Evolutionary conservation across 2,888 invertebrate species (phyloP).

Genomic region (Eupithecia tripunctaria): DNA sequence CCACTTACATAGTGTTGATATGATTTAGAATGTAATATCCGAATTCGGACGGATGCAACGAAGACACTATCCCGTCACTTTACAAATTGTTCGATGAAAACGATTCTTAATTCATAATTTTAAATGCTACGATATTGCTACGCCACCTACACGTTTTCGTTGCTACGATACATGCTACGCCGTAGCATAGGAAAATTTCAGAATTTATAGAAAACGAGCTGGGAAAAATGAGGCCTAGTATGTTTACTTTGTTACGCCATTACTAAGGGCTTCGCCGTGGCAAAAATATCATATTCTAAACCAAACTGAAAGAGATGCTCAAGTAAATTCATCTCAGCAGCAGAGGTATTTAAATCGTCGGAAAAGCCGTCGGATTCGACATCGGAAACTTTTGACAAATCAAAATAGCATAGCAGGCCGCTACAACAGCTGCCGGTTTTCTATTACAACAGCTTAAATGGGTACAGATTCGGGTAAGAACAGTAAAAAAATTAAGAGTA

Average conservation of each 20-base stretch:
- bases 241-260: neutral
- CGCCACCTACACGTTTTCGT: neutral
- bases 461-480: no score
- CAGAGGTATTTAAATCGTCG: no score
- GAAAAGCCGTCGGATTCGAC: no score
- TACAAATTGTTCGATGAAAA: neutral
- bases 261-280: neutral
- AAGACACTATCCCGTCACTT: neutral
- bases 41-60: no score
- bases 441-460: no score
- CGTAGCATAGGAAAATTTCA: neutral
- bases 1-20: neutral
- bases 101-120: neutral
- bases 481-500: no score
- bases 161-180: neutral
- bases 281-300: no score
- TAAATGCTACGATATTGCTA: neutral
- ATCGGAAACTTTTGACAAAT: no score
- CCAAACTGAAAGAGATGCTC: no score
- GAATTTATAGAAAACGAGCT: neutral
- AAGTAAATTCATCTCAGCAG: no score
- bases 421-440: no score
- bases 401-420: no score
- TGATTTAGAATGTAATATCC: neutral
- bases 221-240: neutral